Conservation (phyloP, 2,113 vertebrate species). For the Carlito syrichta region DNA sequence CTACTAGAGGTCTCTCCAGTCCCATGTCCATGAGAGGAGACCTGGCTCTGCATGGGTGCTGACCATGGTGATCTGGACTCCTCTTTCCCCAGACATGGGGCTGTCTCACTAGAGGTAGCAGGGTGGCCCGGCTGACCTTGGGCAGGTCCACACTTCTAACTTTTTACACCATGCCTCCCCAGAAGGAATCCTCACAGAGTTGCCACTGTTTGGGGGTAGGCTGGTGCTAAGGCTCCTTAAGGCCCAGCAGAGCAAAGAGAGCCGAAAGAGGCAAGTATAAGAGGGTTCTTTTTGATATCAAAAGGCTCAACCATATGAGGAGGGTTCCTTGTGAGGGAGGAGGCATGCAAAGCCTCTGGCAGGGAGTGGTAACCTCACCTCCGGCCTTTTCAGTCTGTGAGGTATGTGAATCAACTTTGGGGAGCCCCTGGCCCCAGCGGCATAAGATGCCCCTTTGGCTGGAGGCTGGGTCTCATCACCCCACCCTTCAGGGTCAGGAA, state of each 20-base stretch:
- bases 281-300: not conserved
- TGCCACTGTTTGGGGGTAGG: accelerated
- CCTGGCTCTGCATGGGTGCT: accelerated
- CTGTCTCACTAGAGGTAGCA: accelerated
- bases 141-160: not conserved
- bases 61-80: not conserved
- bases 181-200: accelerated
- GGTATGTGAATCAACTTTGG: not conserved
- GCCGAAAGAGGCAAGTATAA: not conserved
- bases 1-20: not conserved
- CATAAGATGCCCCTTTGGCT: not conserved
- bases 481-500: not conserved
- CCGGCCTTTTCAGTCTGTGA: not conserved
- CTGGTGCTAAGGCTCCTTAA: accelerated
- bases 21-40: not conserved
- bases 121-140: not conserved
- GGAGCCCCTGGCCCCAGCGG: not conserved
- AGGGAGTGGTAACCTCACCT: accelerated
- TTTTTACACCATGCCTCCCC: not conserved
- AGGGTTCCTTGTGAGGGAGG: not conserved
- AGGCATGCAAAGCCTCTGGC: not conserved
- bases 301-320: not conserved
- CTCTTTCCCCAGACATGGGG: not conserved
- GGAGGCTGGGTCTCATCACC: not conserved
- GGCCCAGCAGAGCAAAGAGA: not conserved